Evolutionary conservation across 23 tunicate species (phyloP), one percentile per base, ranked within the genome.

Genomic region (Diplosoma virens): DNA sequence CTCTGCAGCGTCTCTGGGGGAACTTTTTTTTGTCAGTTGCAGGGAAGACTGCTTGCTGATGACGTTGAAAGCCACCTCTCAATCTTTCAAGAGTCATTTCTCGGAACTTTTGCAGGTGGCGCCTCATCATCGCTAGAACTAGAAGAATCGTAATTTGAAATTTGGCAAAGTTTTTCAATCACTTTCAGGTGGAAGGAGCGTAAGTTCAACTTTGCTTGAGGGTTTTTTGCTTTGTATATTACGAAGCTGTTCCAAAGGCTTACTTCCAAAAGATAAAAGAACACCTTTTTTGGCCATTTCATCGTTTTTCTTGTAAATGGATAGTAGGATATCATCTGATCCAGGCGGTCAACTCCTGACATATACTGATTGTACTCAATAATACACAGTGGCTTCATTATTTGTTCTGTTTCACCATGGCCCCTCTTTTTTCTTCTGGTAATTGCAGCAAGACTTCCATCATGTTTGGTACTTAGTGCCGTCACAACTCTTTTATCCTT

Each of bases 301-400:
- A 29, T 63, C 20, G 36, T 21, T 27, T 74, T 74, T n/a, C 79
- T 34, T 55, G 79, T 74, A n/a, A 18, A 45, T 25, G 79, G 65
- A 54, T 74, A 55, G 69, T 74, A 74, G 22, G 79, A 34, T 28
- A 74, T 74, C 63, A 47, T 45, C 70, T 74, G 79, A 53, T 74
- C 79, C 32, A 74, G 9, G 61, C 35, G 63, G 32, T 55, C 79
- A 25, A 53, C 58, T 34, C 70, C 79, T 47, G 79, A 55, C 79
- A 74, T 74, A 9, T 74, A 30, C 71, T 74, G 35, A 29, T 74
- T 74, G 70, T 74, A 55, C 25, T 74, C 79, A 30, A 48, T 47
- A 74, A 74, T 52, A 25, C 61, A 46, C n/a, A 18, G 26, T 3
- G 70, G 79, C 28, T 74, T 74, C 69, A 11, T 17, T 21, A 71